Evolutionary conservation across 1,140 invertebrate species (phyloP), one percentile per base, ranked within the genome.

Genomic region (Sarcophaga bullata): DNA sequence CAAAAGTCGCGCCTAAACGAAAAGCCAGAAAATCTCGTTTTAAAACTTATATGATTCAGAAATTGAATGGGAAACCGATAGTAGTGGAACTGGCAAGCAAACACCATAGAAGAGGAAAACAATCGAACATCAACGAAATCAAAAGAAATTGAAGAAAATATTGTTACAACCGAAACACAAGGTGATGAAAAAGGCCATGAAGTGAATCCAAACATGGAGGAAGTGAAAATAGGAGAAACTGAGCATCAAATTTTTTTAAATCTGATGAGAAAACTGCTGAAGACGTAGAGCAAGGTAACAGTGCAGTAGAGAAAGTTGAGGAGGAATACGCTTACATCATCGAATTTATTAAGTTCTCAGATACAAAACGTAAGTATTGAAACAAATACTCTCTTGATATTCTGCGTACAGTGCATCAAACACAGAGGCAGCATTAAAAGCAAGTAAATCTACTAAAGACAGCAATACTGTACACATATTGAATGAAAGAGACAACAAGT

Each of bases 331-430:
- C 25, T n/a, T 19, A 7, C 7, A 19, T 19, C 62, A 19, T n/a
- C 8, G 0, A 68, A 68, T 58, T n/a, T 58, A n/a, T 58, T 58
- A 58, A 58, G 54, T 19, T 68, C 62, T 68, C n/a, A 82, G 0
- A 81, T 75, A 47, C 54, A 80, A 73, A 73, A n/a, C 37, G 82
- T 80, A 13, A 81, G 80, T 52, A 80, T 83, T 8, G 80, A 81
- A 47, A 83, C 82, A 11, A 83, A 80, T 47, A 83, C 82, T 9
- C 50, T 83, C 6, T 49, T 83, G 73, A 83, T 58, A 83, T 83
- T 6, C 52, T 83, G 37, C 80, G 80, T 19, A 75, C 80, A 11
- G 80, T 81, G 8, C 80, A 46, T 83, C 72, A 58, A 83, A 75
- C 17, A 76, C 54, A 76, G 80, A 19, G 15, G 80, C 37, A 62